Base-by-base conservation (phyloP, 2,113 vertebrate genomes). In the Charadrius vociferus region DNA sequence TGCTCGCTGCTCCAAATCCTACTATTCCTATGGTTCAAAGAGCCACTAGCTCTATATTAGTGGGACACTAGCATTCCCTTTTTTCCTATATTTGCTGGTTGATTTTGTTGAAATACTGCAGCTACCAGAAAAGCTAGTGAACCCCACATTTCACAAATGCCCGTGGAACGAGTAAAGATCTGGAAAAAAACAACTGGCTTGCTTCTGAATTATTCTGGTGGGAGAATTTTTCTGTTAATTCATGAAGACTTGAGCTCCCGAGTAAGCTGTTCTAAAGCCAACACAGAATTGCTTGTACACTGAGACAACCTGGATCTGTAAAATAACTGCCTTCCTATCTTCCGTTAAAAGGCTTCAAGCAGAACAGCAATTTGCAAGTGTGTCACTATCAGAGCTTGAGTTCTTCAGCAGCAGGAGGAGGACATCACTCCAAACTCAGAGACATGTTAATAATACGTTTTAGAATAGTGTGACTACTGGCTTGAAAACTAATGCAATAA, bases 401-500 rank as follows among this genome's bases (percentile, higher is more conserved):
- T 43, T 68, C 70, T 50, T 61, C 79, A 88, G 52, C 55, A 83
- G 37, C 36, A 83, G 67, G 34, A 89, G 34, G 32, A 95, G 45
- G n/a, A 73, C 8, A 91, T 63, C 63, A 43, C 39, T 70, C 81
- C 36, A 82, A 86, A 74, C 71, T 91, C 59, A 62, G 82, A 82
- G 39, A 86, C 5, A 3, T 29, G 14, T 68, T 86, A 91, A 83
- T 67, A 77, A 73, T 21, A 77, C 1, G 4, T 82, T 87, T 85
- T 58, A 93, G 45, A 85, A 80, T 12, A 81, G 34, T 2, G 2
- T 65, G 65, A 85, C 39, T 68, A 82, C 55, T 71, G 62, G 7
- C 55, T 92, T 74, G 41, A 93, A 92, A 82, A 77, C 50, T 74
- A 94, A 41, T 74, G 67, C n/a, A 92, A 59, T 81, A 88, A 88